Percentiles rank a stretch among this genome's conserved stretches.
These are phyloP conservation scores for Campylomormyrus numenius DNA, from an alignment of 2,113 vertebrate species.

Conservation along the genomic window DNA sequence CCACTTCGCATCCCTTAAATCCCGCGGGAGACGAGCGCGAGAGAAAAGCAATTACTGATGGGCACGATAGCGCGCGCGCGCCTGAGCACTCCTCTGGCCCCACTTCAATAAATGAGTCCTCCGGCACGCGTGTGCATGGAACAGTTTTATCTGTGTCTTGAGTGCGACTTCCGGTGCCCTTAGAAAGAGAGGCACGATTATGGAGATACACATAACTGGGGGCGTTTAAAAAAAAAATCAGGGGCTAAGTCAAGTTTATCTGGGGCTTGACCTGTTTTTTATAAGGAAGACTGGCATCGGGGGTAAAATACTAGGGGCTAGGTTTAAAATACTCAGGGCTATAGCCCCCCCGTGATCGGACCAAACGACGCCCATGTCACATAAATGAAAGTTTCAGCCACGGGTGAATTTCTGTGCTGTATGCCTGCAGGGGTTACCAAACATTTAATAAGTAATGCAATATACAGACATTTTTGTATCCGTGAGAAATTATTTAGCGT, in stretches of 20 bases:
- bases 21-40: not conserved
- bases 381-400: not conserved
- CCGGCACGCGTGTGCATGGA: not conserved
- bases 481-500: not conserved
- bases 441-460: not conserved
- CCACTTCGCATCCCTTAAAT: not conserved
- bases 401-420: not conserved
- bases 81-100: not conserved
- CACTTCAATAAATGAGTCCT: not conserved
- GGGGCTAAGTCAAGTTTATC: too few species aligned
- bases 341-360: too few species aligned
- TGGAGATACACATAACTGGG: not conserved
- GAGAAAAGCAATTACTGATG: not conserved
- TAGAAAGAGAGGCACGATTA: conserved; percentile 8
- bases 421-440: not conserved
- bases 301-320: too few species aligned
- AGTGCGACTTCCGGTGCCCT: not conserved
- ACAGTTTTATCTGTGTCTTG: not conserved
- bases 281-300: too few species aligned
- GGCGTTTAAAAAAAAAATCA: too few species aligned
- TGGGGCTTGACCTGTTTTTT: too few species aligned
- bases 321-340: too few species aligned
- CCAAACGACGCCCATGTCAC: too few species aligned
- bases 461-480: not conserved
- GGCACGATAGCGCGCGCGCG: not conserved